A percentile compares a stretch with the other conserved stretches of the same genome.
phyloP scores from a whole-genome alignment of 1,140 invertebrate genomes.

The Pissodes strobi region DNA sequence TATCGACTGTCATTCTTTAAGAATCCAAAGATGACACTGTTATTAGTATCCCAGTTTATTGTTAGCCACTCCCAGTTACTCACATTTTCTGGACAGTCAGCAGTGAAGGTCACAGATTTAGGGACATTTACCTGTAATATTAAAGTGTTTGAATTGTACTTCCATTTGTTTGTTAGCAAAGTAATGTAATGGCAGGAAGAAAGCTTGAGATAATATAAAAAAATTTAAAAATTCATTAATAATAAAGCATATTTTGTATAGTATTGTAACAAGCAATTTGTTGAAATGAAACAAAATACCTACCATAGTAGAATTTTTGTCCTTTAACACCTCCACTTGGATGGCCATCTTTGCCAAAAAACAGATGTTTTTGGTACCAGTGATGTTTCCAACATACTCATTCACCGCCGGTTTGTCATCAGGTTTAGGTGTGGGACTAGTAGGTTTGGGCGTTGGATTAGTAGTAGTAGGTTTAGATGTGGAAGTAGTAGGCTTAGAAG shows the following conservation, averaged over 20 bases:
- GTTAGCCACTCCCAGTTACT: constrained; percentile 59
- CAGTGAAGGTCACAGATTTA: constrained; percentile 52
- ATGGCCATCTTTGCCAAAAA: constrained; percentile 66
- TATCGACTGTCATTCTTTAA: constrained; percentile 53
- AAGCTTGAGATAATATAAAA: too few relatives aligned
- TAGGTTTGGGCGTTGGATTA: constrained; percentile 31
- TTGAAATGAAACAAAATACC: not conserved
- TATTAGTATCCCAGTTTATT: constrained; percentile 53
- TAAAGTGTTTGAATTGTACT: too few relatives aligned
- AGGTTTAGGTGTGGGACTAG: constrained; percentile 36
- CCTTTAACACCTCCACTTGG: constrained; percentile 62
- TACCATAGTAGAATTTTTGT: constrained; percentile 33
- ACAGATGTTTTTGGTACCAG: constrained; percentile 59
- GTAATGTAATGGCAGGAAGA: too few relatives aligned
- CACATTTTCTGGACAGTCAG: constrained; percentile 55
- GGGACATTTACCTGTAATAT: constrained; percentile 59
- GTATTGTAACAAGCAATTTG: too few relatives aligned
- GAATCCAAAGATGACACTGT: constrained; percentile 55
- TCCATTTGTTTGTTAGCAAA: too few relatives aligned
- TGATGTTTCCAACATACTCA: constrained; percentile 58
- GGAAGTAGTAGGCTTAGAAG: too few relatives aligned
- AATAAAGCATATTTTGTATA: too few relatives aligned
- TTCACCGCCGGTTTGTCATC: constrained; percentile 37
- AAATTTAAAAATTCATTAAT: too few relatives aligned
- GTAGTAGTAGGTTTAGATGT: constrained; percentile 43